Base-by-base conservation (phyloP, 2,888 invertebrate genomes). In the Drepanosiphum platanoidis region DNA sequence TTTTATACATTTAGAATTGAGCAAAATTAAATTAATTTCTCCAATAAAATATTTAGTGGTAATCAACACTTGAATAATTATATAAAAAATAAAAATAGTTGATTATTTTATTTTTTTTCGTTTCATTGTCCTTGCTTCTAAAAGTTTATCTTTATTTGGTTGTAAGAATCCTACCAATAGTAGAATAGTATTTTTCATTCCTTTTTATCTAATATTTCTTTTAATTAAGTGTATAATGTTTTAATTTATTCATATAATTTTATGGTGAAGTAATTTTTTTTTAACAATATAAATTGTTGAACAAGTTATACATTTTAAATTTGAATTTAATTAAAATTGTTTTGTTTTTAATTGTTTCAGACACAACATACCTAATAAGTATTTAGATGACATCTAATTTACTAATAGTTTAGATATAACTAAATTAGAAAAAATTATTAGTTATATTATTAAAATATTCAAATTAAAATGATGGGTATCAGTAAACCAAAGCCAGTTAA, bases 301-400 rank as follows among this genome's bases (percentile, higher is more conserved):
- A 72, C 2, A n/a, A n/a, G n/a, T n/a, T 27, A 46, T 3, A n/a
- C 22, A 42, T 72, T 52, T 52, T 15, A 46, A 9, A 15, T 46
- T 58, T 81, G 3, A 36, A 71, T 46, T 71, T 30, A 72, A 66
- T 84, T 75, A 52, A 66, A 18, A 52, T 66, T 84, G 1, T 77
- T 70, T 77, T 84, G 52, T 70, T 84, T 83, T 84, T 84, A 77
- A 84, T 84, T 84, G 75, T 84, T 84, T 84, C 84, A 84, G 84
- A 77, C 46, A 74, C 46, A 66, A 75, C 68, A 77, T 77, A 75
- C 84, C 52, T 75, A 83, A 66, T 84, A 84, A 84, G 32, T 70
- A 52, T 68, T 58, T 77, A 74, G 74, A 30, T 83, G 42, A 61
- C 32, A 74, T 66, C 64, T 83, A 66, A 36, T 30, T 77, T 74